Evolutionary conservation across 2,113 vertebrate genomes (phyloP).

Genomic region (Nesoenas mayeri): DNA sequence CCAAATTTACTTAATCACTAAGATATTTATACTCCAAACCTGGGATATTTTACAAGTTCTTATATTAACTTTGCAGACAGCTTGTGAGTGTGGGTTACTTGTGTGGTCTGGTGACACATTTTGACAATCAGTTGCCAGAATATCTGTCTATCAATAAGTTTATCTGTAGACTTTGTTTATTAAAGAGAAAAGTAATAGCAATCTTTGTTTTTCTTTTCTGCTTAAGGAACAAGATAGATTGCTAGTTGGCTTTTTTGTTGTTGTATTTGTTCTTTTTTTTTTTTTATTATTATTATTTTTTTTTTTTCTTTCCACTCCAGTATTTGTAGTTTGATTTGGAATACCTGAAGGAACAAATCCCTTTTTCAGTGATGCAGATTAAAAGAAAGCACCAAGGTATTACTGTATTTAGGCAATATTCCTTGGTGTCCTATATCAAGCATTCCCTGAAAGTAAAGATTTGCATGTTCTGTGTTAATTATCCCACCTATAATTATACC

Average conservation of each 20-base stretch:
- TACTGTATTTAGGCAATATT: background rate
- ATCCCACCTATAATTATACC: background rate
- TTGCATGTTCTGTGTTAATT: background rate
- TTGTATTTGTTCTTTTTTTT: background rate
- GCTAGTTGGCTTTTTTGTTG: background rate
- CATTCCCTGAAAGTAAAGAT: constrained; percentile 2
- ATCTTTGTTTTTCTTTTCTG: background rate
- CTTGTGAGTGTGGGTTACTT: background rate
- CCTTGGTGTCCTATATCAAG: background rate
- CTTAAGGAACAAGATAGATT: background rate
- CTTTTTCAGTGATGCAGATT: background rate
- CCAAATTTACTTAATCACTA: background rate
- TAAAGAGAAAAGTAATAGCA: background rate
- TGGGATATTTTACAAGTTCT: constrained; percentile 23
- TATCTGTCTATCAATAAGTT: constrained; percentile 32
- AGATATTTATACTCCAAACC: background rate
- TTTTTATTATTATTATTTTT: no score
- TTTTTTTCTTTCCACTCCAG: background rate
- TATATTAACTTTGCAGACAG: constrained; percentile 20
- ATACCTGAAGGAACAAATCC: background rate
- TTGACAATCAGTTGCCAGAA: constrained; percentile 18
- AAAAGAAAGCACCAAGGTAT: background rate
- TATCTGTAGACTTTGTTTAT: background rate
- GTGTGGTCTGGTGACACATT: background rate
- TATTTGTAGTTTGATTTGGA: background rate